phyloP scores from a whole-genome alignment of 1,140 invertebrate genomes.

The Apolygus lucorum region DNA sequence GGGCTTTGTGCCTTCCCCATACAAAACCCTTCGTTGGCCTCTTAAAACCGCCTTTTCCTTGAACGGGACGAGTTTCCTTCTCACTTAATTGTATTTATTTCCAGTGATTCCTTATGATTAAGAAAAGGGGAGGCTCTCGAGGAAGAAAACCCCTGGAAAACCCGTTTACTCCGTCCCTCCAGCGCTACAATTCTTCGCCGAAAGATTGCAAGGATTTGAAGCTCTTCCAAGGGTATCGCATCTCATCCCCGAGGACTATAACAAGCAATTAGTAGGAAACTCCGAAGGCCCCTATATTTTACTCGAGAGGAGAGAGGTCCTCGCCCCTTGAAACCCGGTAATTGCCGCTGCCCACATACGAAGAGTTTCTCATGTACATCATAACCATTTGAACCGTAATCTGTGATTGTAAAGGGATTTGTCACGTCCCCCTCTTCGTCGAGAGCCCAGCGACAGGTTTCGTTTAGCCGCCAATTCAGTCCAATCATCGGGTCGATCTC shows the following conservation, averaged over 20 bases:
- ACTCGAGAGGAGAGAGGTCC: not conserved
- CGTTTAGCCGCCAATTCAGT: not conserved
- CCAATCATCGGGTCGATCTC: not conserved
- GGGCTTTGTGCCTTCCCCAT: constrained; percentile 3
- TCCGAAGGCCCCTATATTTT: not conserved
- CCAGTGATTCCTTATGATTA: constrained; percentile 17
- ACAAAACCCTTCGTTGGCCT: not conserved
- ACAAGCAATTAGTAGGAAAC: constrained; percentile 3
- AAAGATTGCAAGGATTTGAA: not conserved
- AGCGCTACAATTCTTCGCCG: not conserved
- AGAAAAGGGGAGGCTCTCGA: not conserved
- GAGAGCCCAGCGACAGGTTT: too few species aligned
- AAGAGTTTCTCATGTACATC: not conserved
- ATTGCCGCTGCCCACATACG: not conserved
- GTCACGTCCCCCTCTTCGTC: not conserved
- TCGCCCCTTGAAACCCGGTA: not conserved
- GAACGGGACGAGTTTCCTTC: not conserved
- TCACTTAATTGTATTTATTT: constrained; percentile 19
- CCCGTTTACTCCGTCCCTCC: too few species aligned
- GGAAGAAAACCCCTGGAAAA: not conserved
- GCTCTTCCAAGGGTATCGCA: not conserved
- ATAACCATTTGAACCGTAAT: not conserved
- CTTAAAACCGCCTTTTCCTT: constrained; percentile 3
- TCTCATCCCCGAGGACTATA: not conserved
- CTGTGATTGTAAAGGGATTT: not conserved